Base-by-base conservation (phyloP, 2,888 invertebrate species). In the Lepidonotus clava region DNA sequence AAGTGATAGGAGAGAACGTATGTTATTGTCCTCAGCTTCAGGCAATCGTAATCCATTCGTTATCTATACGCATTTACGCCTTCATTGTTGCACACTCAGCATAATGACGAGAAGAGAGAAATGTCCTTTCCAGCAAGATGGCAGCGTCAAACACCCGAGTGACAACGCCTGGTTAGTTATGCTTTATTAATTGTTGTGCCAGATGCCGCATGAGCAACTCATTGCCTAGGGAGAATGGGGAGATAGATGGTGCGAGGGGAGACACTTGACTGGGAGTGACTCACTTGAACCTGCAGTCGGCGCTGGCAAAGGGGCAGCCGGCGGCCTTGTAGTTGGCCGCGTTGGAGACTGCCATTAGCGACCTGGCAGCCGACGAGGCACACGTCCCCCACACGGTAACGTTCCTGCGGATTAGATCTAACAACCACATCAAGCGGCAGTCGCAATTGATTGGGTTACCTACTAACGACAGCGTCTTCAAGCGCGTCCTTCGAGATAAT, bases 381-480 rank as follows among this genome's bases (percentile, higher is more conserved):
- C 89, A 89, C 14, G 88, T 88, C n/a, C 89, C 89, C 89, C 89
- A 89, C 4, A 89, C 84, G 0, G 66, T 80, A n/a, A 83, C 67
- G 1, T 87, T 86, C 24, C 76, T 51, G 24, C 77, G n/a, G 34
- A 71, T 80, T 21, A 86, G 32, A 18, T 83, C 83, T 36, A 83
- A 41, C 28, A 89, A 24, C 90, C 90, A 90, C 38, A 80, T 85
- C 40, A 88, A 53, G 28, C 83, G 32, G 38, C 90, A 90, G 87
- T 88, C 88, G 56, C 90, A 90, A 66, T 84, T 46, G 6, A 90
- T 18, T 6, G 89, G 89, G 56, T 90, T 90, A 1, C 88, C 89
- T 24, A 88, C 36, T 32, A 90, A 28, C 34, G 89, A 90, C 32
- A 90, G 83, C 53, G 83, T 84, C 40, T 88, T 86, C 56, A 90